Conservation (phyloP, 2,888 invertebrate genomes). For the Cinara cedri region DNA sequence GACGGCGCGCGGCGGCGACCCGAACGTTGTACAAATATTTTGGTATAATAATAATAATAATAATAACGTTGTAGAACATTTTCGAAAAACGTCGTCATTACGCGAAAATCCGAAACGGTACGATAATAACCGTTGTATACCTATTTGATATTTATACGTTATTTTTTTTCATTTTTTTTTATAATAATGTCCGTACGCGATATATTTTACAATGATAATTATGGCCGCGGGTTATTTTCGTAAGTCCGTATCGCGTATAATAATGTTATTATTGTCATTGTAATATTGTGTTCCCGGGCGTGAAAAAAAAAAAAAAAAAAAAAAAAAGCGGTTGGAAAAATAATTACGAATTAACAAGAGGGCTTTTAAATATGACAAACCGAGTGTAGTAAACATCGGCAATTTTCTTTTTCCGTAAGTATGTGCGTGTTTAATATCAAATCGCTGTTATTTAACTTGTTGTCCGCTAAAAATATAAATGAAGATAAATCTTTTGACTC, state of each 20-base stretch:
- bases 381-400: not conserved
- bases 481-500: not conserved
- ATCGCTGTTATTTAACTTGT: not conserved
- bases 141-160: not conserved
- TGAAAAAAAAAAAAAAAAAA: too few species aligned
- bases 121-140: too few species aligned
- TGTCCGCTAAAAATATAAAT: not conserved
- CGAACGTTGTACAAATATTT: not conserved
- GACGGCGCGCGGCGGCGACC: not conserved
- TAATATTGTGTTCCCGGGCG: not conserved
- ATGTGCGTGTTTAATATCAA: not conserved
- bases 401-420: not conserved
- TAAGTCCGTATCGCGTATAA: not conserved
- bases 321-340: too few species aligned
- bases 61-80: not conserved
- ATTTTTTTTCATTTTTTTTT: too few species aligned
- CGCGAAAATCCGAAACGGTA: not conserved
- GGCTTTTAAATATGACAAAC: slow-evolving; percentile 37
- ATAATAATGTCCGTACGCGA: too few species aligned
- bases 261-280: not conserved
- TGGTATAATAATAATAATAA: too few species aligned
- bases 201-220: too few species aligned
- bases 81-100: not conserved
- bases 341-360: slow-evolving; percentile 8
- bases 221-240: not conserved